Percentiles rank a stretch among this genome's conserved stretches.
phyloP scores from a whole-genome alignment of 2,113 vertebrate species.

The Phodopus roborovskii region DNA sequence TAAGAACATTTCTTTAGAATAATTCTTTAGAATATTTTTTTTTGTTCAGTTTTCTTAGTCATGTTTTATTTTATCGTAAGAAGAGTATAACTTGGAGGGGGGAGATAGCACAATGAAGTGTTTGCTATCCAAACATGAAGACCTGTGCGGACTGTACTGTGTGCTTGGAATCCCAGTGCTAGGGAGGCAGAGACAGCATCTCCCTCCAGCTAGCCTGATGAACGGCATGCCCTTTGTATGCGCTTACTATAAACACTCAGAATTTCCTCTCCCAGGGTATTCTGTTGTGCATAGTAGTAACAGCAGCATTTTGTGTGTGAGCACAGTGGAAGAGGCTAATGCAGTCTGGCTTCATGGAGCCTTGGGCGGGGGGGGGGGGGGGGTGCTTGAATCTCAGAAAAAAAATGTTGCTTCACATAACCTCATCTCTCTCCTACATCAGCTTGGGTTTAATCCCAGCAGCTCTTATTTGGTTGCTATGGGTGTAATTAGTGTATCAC shows the following conservation, averaged over 20 bases:
- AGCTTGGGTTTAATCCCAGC: background rate
- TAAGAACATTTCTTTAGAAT: background rate
- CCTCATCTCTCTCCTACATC: background rate
- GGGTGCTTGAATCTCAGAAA: background rate
- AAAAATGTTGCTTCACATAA: background rate
- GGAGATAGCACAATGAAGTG: background rate
- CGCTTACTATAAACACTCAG: background rate
- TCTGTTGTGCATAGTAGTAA: background rate
- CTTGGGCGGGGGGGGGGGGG: background rate
- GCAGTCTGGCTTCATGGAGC: background rate
- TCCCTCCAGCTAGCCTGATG: background rate
- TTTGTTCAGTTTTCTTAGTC: background rate
- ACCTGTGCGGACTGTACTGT: background rate
- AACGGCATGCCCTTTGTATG: background rate
- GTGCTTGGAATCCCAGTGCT: background rate
- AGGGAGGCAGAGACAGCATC: background rate
- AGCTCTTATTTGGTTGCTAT: constrained; percentile 7
- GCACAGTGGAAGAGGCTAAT: background rate
- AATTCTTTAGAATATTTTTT: too few species aligned
- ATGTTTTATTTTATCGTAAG: background rate
- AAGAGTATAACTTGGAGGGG: background rate
- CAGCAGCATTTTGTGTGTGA: background rate
- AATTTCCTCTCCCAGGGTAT: background rate
- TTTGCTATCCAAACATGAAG: background rate
- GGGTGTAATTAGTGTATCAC: background rate